A percentile compares a stretch with the other conserved stretches of the same genome.
These are phyloP conservation scores for Drosophila ambigua DNA, from an alignment of 1,140 invertebrate genomes.

Conservation along the genomic window DNA sequence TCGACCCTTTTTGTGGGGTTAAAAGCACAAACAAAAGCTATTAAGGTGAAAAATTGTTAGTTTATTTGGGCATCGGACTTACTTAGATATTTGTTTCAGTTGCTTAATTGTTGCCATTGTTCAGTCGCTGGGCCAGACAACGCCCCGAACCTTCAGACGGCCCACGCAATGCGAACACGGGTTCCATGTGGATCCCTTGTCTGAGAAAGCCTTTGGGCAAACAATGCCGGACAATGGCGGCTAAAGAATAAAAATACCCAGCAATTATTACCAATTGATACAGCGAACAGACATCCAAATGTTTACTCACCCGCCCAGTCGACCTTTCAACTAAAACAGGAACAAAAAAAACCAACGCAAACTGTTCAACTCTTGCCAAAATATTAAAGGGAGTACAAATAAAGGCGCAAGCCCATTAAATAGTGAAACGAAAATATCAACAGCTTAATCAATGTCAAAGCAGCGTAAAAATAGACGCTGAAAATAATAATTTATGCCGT, in stretches of 20 bases:
- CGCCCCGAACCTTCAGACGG: constrained; percentile 1
- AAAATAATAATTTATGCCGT: constrained; percentile 76
- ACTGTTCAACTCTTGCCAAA: constrained; percentile 27
- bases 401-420: neutral
- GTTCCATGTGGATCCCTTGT: constrained; percentile 39
- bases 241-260: constrained; percentile 47
- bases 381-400: constrained; percentile 16
- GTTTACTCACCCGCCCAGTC: neutral
- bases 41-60: constrained; percentile 56
- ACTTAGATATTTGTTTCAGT: constrained; percentile 50
- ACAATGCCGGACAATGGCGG: constrained; percentile 43
- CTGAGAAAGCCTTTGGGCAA: constrained; percentile 36
- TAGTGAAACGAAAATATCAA: constrained; percentile 37
- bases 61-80: constrained; percentile 51
- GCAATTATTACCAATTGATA: constrained; percentile 69
- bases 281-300: constrained; percentile 35
- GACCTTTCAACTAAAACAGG: constrained; percentile 13
- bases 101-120: constrained; percentile 51
- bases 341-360: constrained; percentile 13
- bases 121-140: constrained; percentile 12
- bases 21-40: constrained; percentile 15
- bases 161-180: constrained; percentile 23
- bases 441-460: constrained; percentile 73
- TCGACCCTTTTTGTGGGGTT: constrained; percentile 26
- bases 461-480: constrained; percentile 61